A percentile compares a stretch with the other conserved stretches of the same genome.
Evolutionary conservation across 2,888 invertebrate species (phyloP).

Genomic region (Oxystoma pomonae): DNA sequence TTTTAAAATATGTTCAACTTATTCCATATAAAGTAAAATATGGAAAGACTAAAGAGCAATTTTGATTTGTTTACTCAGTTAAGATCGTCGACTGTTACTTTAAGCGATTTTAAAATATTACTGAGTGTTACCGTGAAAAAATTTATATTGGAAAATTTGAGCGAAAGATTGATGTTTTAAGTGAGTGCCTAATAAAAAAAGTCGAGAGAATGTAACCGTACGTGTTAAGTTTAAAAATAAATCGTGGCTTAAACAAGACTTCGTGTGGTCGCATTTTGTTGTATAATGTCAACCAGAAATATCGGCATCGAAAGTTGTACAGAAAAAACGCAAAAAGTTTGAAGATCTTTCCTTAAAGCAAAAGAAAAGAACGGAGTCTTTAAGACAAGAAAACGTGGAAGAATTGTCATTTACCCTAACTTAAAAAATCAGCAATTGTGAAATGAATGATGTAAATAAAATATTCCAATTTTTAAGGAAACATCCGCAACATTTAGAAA

Average conservation of each 20-base stretch:
- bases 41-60: conserved; percentile 3
- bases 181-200: conserved; percentile 7
- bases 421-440: conserved; percentile 1
- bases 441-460: conserved; percentile 8
- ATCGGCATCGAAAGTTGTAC: neutral
- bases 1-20: conserved; percentile 1
- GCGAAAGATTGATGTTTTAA: conserved; percentile 3
- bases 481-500: conserved; percentile 9
- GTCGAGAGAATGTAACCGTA: conserved; percentile 7
- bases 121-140: conserved; percentile 2
- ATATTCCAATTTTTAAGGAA: conserved; percentile 2
- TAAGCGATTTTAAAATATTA: conserved; percentile 8
- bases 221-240: conserved; percentile 2
- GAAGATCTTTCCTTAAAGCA: conserved; percentile 4
- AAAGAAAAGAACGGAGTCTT: conserved; percentile 5
- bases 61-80: conserved; percentile 3
- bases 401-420: conserved; percentile 6
- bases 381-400: conserved; percentile 9
- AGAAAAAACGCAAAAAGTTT: conserved; percentile 7
- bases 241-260: conserved; percentile 10
- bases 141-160: neutral
- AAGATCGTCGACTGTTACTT: conserved; percentile 3
- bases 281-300: conserved; percentile 3
- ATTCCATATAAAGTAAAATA: neutral
- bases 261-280: conserved; percentile 7